Base-by-base conservation (phyloP, 1,140 invertebrate genomes). In the Hyles vespertilio region DNA sequence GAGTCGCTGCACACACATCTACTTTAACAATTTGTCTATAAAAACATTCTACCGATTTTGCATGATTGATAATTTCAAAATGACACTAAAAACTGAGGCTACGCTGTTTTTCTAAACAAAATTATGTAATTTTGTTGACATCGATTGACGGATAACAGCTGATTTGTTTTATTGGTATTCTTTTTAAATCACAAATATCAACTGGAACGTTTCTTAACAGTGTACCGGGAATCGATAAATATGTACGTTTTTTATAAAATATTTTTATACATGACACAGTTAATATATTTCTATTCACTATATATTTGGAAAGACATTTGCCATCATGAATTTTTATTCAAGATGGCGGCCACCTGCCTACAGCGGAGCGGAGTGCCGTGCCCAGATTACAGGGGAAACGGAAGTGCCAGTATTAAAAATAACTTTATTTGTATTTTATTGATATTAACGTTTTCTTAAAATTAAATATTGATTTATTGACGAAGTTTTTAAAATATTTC, bases 121-220 rank as follows among this genome's bases (percentile, higher is more conserved):
- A 89, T 89, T 89, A 89, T 85, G 81, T 86, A 89, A 87, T 89
- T 87, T 87, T 89, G 84, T 89, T 87, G 84, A 89, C 86, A 89
- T 89, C 84, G 86, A 89, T 87, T 89, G 86, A 89, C 86, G 86
- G 83, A 84, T 85, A 89, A 87, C 86, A 89, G 86, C 86, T 89
- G 86, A 89, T 89, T 86, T 84, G 80, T 77, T 87, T 84, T 82
- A 89, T 83, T 87, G 77, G 69, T 74, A 69, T 77, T 81, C 80
- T 87, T 82, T 84, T 84, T 77, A 72, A 69, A 66, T 59, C 68
- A 66, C 12, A 51, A 58, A 64, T 51, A 54, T 49, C 54, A 44
- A 65, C 50, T 61, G 61, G 67, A 69, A 22, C 32, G 10, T 58
- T 55, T 58, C 63, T 58, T 60, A 64, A 56, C 63, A 60, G 49